Percentiles rank a stretch among this genome's conserved stretches.
phyloP scores from a whole-genome alignment of 2,113 vertebrate species.

The Psittacula cyanocephala region DNA sequence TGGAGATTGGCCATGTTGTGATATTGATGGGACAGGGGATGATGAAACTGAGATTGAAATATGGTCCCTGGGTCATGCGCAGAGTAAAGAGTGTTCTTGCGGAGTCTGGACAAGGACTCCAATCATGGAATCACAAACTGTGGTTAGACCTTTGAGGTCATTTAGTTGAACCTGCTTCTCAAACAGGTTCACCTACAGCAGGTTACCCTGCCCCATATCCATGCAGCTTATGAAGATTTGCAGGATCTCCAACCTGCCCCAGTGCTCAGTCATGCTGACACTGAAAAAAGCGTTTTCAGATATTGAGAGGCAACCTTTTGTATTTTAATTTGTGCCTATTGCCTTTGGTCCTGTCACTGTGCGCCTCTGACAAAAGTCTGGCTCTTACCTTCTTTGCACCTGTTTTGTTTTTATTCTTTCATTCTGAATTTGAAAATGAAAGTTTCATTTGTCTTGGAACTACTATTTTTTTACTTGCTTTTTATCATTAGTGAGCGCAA shows the following conservation, averaged over 20 bases:
- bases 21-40: not conserved
- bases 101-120: not conserved
- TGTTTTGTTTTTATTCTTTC: not conserved
- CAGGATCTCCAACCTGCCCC: not conserved
- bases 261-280: not conserved
- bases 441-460: not conserved
- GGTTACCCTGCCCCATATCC: not conserved
- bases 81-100: too few species aligned
- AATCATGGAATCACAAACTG: not conserved
- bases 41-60: not conserved
- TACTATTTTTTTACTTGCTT: not conserved
- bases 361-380: not conserved
- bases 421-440: not conserved
- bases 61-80: not conserved
- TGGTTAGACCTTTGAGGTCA: accelerated
- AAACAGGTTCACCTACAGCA: not conserved
- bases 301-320: not conserved
- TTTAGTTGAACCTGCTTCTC: not conserved
- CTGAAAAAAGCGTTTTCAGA: not conserved
- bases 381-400: not conserved
- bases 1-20: accelerated
- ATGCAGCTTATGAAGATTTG: not conserved
- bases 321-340: not conserved
- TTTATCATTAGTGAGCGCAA: not conserved
- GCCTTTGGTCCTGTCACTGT: not conserved